A percentile compares a stretch with the other conserved stretches of the same genome.
These are phyloP conservation scores for Hemiscyllium ocellatum DNA, from an alignment of 2,113 vertebrate species.

Conservation along the genomic window DNA sequence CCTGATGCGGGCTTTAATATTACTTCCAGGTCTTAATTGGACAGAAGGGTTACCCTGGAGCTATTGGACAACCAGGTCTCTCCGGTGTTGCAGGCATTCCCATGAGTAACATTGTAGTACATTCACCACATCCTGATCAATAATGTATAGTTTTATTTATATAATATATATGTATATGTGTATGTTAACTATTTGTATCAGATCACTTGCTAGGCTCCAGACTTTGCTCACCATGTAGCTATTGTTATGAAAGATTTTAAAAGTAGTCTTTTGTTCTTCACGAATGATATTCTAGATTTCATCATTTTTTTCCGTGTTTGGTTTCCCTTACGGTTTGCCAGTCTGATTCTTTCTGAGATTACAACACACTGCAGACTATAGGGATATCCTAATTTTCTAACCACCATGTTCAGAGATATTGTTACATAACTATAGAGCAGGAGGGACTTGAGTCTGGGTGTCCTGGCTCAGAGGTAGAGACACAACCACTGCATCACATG, in stretches of 20 bases:
- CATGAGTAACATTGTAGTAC: constrained; percentile 49
- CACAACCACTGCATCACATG: too few species aligned
- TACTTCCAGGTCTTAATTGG: constrained; percentile 41
- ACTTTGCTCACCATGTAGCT: background rate
- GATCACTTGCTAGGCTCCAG: background rate
- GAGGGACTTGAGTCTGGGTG: too few species aligned
- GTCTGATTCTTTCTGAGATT: background rate
- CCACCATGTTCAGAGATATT: too few species aligned
- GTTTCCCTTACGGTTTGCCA: background rate
- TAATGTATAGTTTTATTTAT: too few species aligned
- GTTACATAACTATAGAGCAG: too few species aligned
- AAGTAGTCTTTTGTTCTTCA: background rate
- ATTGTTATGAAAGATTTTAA: background rate
- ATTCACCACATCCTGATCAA: background rate
- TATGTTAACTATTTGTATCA: too few species aligned
- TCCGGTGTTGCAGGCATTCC: constrained; percentile 66
- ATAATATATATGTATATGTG: too few species aligned
- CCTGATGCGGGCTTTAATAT: background rate
- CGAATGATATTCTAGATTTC: background rate
- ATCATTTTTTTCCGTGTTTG: background rate
- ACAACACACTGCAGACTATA: background rate
- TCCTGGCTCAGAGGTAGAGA: too few species aligned
- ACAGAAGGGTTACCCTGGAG: constrained; percentile 60
- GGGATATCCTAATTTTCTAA: too few species aligned
- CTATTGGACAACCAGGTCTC: constrained; percentile 60